Evolutionary conservation across 2,113 vertebrate species (phyloP).

Genomic region (Heterotilapia buettikoferi): DNA sequence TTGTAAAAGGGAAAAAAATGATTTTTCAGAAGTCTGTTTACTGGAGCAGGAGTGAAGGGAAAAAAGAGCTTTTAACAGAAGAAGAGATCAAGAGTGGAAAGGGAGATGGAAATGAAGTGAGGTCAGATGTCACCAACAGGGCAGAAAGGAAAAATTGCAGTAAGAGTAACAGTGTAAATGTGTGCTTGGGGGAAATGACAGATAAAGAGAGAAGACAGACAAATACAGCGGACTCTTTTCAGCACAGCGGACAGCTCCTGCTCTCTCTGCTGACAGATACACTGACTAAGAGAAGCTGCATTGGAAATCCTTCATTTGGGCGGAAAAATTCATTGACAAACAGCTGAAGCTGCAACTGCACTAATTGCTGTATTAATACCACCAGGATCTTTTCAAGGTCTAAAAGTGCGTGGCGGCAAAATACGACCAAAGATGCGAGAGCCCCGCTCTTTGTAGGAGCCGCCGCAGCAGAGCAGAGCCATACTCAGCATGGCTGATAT

Average conservation of each 20-base stretch:
- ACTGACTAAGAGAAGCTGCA: neutral
- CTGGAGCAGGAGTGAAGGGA: neutral
- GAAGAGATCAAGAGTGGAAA: neutral
- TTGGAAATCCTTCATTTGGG: neutral
- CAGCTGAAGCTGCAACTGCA: conserved; percentile 3
- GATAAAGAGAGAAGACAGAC: neutral
- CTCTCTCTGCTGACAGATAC: conserved; percentile 15
- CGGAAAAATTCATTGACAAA: neutral
- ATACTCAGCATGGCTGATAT: neutral
- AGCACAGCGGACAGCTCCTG: conserved; percentile 61
- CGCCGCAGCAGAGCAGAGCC: neutral
- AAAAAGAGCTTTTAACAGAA: neutral
- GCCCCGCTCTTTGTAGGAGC: neutral
- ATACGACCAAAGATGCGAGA: neutral
- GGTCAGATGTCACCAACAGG: neutral
- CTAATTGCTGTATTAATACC: neutral
- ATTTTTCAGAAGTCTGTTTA: conserved; percentile 17
- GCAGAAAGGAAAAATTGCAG: neutral
- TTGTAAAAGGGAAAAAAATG: neutral
- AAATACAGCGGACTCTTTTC: conserved; percentile 22
- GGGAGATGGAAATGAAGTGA: neutral
- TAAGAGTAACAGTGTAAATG: neutral
- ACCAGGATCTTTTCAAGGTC: neutral
- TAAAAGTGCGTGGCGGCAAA: neutral
- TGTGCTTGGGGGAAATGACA: neutral